These are phyloP conservation scores for Peribatodes rhomboidaria DNA, from an alignment of 2,888 invertebrate species.

Conservation along the genomic window DNA sequence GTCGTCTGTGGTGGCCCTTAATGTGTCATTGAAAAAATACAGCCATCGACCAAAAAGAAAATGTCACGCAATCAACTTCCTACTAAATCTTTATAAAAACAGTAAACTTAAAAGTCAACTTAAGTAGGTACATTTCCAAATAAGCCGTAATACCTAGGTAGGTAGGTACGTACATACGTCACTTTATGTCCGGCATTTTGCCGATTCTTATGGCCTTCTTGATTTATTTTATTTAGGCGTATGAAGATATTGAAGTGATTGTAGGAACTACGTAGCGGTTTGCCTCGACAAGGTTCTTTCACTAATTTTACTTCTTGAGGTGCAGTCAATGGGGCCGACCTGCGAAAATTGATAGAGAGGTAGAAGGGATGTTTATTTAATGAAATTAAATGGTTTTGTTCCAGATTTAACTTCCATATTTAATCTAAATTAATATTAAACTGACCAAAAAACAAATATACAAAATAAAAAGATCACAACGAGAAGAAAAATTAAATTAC, in stretches of 20 bases:
- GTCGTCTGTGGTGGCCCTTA: neutral
- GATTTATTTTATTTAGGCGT: slow-evolving; percentile 31
- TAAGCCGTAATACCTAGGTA: neutral
- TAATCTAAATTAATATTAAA: too few species aligned
- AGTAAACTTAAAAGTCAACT: slow-evolving; percentile 26
- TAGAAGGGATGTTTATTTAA: too few species aligned
- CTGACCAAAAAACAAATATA: too few species aligned
- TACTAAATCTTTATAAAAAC: slow-evolving; percentile 15
- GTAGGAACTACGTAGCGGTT: slow-evolving; percentile 34
- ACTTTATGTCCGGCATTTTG: slow-evolving; percentile 24
- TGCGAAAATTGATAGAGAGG: too few species aligned
- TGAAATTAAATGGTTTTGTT: too few species aligned
- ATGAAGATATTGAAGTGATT: slow-evolving; percentile 32
- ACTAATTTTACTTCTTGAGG: neutral
- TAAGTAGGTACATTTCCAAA: neutral
- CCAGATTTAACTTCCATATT: too few species aligned
- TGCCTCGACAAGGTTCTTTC: slow-evolving; percentile 35
- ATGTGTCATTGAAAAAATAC: slow-evolving; percentile 3
- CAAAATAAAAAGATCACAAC: too few species aligned
- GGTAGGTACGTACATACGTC: slow-evolving; percentile 1
- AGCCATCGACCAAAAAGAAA: slow-evolving; percentile 22
- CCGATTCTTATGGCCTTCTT: slow-evolving; percentile 33
- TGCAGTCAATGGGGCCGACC: too few species aligned
- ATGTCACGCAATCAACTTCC: slow-evolving; percentile 29
- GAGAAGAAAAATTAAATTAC: too few species aligned